Evolutionary conservation across 2,888 invertebrate species (phyloP).

Genomic region (Hylaea fasciaria): DNA sequence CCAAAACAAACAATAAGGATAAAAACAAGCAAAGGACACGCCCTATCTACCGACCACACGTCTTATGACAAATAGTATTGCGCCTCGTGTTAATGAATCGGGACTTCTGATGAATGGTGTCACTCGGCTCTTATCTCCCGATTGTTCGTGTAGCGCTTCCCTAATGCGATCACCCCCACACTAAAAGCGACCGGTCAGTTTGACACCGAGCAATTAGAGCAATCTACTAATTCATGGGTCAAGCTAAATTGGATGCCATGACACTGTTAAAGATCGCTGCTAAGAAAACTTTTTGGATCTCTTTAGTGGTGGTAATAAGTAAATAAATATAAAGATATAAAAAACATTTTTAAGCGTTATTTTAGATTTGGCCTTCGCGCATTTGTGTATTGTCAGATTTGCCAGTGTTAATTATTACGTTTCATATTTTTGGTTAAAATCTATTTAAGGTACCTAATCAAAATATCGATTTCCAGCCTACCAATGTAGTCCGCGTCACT

Average conservation of each 20-base stretch:
- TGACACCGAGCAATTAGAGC: constrained; percentile 36
- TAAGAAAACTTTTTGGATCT: constrained; percentile 2
- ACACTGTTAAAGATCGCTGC: constrained; percentile 1
- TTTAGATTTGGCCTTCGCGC: too few species aligned
- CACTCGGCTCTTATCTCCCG: constrained; percentile 69
- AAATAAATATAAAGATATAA: not conserved
- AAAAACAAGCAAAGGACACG: constrained; percentile 31
- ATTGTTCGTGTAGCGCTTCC: constrained; percentile 67
- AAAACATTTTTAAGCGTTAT: too few species aligned
- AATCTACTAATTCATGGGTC: constrained; percentile 39
- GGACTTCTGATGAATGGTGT: constrained; percentile 77
- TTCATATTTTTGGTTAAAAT: too few species aligned
- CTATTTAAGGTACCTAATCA: too few species aligned
- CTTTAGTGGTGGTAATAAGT: not conserved
- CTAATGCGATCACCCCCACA: constrained; percentile 74
- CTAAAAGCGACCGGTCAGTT: constrained; percentile 34
- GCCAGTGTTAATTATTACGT: not conserved
- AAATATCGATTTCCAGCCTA: too few species aligned
- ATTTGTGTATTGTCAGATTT: not conserved
- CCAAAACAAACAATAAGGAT: constrained; percentile 2
- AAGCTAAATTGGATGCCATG: constrained; percentile 20
- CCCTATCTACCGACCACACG: constrained; percentile 62
- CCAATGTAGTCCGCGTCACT: too few species aligned
- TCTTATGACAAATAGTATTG: constrained; percentile 77
- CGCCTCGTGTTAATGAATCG: constrained; percentile 74